Evolutionary conservation across 2,888 invertebrate species (phyloP), one percentile per base, ranked within the genome.

Genomic region (Cephus pulcher): DNA sequence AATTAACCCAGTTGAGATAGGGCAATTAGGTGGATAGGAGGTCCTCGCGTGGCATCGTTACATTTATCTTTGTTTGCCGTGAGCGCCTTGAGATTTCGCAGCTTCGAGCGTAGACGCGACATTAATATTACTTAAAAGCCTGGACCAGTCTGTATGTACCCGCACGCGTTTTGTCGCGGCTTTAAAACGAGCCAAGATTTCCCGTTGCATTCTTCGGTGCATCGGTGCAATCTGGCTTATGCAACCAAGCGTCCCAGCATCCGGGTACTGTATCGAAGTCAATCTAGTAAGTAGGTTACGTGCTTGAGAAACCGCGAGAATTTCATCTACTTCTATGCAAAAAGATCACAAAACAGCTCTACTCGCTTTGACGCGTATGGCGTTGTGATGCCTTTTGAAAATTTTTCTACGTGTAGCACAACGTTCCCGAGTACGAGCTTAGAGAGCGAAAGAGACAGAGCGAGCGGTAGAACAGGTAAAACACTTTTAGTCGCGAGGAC

Each of bases 391-490:
- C 56, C 56, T 56, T 56, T 56, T 56, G 56, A 56, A 56, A 56
- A 23, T 56, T 23, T 86, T 86, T 87, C 87, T 85, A 86, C 87
- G 85, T 84, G 83, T 82, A 80, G 82, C 82, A 86, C 85, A 84
- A 84, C 85, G 82, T 85, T 85, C 80, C 82, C 80, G 69, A 34
- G 82, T 79, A 79, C 78, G 9, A 56, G 56, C 9, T 23, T 23
- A 23, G 23, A 40, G 23, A 23, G 0, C 23, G 37, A 40, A 9
- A 15, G 6, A 56, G 23, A 56, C 9, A 23, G 56, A 23, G 56
- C 4, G 23, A 56, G 56, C 23, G 15, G 2, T 40, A 23, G 12
- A 71, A 71, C 12, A 71, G 9, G 33, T 34, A 34, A 71, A 71
- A 71, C 71, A 71, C 71, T 34, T 71, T 71, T 71, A 32, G 56